Base-by-base conservation (phyloP, 2,113 vertebrate genomes). In the Herpetotheres cachinnans region DNA sequence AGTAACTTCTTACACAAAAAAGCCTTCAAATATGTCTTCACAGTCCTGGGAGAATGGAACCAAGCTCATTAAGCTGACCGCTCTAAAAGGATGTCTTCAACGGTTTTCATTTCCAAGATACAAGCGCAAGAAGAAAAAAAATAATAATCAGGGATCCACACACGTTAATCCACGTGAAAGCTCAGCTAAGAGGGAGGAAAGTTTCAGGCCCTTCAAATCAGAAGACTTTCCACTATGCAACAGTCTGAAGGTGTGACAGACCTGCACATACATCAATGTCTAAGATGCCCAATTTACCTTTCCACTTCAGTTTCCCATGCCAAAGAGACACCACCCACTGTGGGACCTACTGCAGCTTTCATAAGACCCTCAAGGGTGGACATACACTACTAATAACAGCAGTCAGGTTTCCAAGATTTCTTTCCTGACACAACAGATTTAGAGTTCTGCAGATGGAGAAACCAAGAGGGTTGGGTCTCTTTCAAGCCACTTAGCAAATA, bases 281-380 rank as follows among this genome's bases (percentile, higher is more conserved):
- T 19, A 49, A 21, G 52, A 40, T 29, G 66, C 13, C 2, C 44
- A 40, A 52, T 44, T 54, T 16, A 73, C 27, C 40, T 30, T 81
- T 49, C 46, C 34, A 40, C 15, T 67, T 63, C 61, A 49, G 52
- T 29, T 26, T n/a, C 44, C 62, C 63, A 42, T 1, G 22, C 5
- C 67, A 78, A 59, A 55, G 47, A 46, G n/a, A 63, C 62, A 80
- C 10, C 54, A 38, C 10, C 7, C 63, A 17, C 1, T 4, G 27
- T 3, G 15, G 20, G 49, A 80, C 36, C 32, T 16, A 13, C 0
- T 6, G n/a, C 52, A 73, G 65, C 52, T 63, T 56, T 25, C 3
- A 0, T 4, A 55, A 46, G 36, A 24, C 6, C 26, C 74, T 34
- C 2, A 0, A 78, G 32, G 40, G 24, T 11, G 46, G 27, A 62